A percentile compares a stretch with the other conserved stretches of the same genome.
phyloP scores from a whole-genome alignment of 2,797 vertebrate genomes.

The Adelosebastes latens region DNA sequence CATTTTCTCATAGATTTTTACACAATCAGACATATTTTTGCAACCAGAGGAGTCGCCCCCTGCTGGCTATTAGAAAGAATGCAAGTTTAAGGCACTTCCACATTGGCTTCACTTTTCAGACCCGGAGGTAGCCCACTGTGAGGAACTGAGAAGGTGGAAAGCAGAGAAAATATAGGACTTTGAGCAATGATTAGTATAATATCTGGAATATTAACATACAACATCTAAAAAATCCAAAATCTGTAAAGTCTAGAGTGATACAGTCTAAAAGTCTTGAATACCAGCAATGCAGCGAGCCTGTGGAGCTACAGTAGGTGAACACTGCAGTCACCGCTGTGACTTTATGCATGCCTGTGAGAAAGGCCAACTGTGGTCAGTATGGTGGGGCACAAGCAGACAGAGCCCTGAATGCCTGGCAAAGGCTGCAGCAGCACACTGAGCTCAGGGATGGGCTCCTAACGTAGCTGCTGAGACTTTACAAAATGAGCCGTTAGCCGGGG shows the following conservation, averaged over 20 bases:
- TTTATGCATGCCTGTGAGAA: slow-evolving; percentile 30
- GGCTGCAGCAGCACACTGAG: slow-evolving; percentile 48
- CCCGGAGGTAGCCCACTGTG: no score
- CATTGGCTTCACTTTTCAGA: no score
- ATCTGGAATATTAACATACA: background rate
- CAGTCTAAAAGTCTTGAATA: background rate
- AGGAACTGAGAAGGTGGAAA: background rate
- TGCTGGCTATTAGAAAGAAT: no score
- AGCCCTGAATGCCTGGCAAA: slow-evolving; percentile 43
- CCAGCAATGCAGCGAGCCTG: background rate
- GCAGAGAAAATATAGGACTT: background rate
- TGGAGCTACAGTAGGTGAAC: slow-evolving; percentile 7
- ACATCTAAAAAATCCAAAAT: background rate
- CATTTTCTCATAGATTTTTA: no score
- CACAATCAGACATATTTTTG: no score
- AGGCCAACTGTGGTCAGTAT: slow-evolving; percentile 43
- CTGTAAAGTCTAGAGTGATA: background rate
- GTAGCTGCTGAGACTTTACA: slow-evolving; percentile 67
- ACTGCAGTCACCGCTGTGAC: slow-evolving; percentile 7
- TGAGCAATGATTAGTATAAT: background rate
- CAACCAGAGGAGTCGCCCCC: no score
- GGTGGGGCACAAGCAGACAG: slow-evolving; percentile 33
- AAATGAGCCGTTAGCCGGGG: slow-evolving; percentile 65
- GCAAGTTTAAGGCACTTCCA: no score
- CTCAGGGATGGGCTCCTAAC: slow-evolving; percentile 48